A percentile compares a stretch with the other conserved stretches of the same genome.
Evolutionary conservation across 2,888 invertebrate genomes (phyloP).

Genomic region (Caenorhabditis sp.): DNA sequence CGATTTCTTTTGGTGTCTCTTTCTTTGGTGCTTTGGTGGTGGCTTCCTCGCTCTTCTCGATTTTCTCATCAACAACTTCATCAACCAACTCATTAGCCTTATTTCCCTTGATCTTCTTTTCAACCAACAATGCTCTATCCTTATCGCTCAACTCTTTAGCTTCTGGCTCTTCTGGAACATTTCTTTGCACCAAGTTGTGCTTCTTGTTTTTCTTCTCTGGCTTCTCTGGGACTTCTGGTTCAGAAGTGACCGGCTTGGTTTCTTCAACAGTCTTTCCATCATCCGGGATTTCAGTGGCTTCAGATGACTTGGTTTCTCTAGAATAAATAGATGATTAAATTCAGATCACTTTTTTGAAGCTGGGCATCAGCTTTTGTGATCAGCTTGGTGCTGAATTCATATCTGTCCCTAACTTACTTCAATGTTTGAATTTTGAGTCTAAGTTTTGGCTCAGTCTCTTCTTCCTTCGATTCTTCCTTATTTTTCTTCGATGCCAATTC

Average conservation of each 20-base stretch:
- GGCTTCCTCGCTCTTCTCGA: background rate
- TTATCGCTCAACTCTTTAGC: slow-evolving; percentile 5
- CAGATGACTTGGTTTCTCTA: too few species aligned
- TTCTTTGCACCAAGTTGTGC: background rate
- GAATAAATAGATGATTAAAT: slow-evolving; percentile 8
- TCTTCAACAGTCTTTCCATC: background rate
- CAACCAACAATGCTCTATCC: slow-evolving; percentile 7
- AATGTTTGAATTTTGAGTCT: slow-evolving; percentile 23
- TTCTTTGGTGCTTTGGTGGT: background rate
- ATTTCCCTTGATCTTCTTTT: slow-evolving; percentile 15
- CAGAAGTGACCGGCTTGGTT: background rate
- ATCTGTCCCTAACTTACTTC: background rate
- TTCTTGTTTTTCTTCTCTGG: background rate
- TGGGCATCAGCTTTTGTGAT: slow-evolving; percentile 8
- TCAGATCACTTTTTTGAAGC: background rate
- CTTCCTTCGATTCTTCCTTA: background rate
- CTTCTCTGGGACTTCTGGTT: background rate
- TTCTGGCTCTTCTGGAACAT: slow-evolving; percentile 3
- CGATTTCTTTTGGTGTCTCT: background rate
- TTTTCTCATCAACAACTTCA: background rate
- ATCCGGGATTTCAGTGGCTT: background rate
- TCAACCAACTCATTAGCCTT: background rate
- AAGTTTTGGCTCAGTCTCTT: slow-evolving; percentile 17
- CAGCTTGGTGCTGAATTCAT: too few species aligned
- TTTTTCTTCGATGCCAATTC: slow-evolving; percentile 33